Evolutionary conservation across 2,888 invertebrate genomes (phyloP).

Genomic region (Ypsolopha scabrella): DNA sequence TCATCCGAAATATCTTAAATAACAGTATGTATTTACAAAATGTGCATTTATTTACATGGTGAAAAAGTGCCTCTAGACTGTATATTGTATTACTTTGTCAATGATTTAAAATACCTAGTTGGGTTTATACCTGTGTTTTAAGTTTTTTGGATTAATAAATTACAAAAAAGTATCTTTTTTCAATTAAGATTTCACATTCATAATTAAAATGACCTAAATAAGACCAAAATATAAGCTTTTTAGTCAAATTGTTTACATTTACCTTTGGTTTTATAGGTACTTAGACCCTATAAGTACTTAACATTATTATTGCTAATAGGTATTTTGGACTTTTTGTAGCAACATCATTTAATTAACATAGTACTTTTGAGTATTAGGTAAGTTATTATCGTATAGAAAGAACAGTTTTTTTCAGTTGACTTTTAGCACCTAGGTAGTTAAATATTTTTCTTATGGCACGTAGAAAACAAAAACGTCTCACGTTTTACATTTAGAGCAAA

Average conservation of each 20-base stretch:
- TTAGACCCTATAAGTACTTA: constrained; percentile 31
- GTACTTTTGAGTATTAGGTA: constrained; percentile 16
- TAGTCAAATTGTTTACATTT: constrained; percentile 5
- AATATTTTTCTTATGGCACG: constrained; percentile 35
- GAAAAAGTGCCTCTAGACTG: not conserved
- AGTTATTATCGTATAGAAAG: constrained; percentile 3
- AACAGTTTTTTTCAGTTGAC: constrained; percentile 11
- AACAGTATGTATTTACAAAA: not conserved
- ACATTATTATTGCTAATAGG: constrained; percentile 28
- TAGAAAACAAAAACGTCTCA: constrained; percentile 18
- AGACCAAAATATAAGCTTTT: not conserved
- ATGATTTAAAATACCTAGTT: not conserved
- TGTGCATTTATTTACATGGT: not conserved
- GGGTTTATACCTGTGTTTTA: not conserved
- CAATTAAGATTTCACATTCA: no score
- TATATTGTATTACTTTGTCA: not conserved
- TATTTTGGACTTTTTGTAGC: constrained; percentile 15
- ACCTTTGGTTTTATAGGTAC: constrained; percentile 25
- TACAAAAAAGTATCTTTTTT: no score
- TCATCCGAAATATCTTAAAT: not conserved
- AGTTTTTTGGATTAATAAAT: no score
- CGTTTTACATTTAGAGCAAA: constrained; percentile 25
- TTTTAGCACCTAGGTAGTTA: constrained; percentile 35
- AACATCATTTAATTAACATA: not conserved
- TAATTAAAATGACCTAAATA: not conserved